Evolutionary conservation across 2,888 invertebrate genomes (phyloP), one percentile per base, ranked within the genome.

Genomic region (Dascillus cervinus): DNA sequence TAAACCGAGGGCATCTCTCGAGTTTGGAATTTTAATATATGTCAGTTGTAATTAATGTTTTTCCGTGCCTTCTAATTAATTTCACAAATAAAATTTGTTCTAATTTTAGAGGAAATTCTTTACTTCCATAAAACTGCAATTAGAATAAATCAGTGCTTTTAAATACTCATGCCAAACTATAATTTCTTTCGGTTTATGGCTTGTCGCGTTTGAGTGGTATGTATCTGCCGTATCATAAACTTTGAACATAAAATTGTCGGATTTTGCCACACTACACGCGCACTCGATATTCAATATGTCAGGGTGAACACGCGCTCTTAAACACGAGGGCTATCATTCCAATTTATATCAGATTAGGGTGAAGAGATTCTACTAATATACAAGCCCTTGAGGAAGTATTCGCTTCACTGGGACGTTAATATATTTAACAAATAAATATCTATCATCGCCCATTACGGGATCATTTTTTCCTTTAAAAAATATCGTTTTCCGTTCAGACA

Each of bases 331-430:
- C 50, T 58, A 58, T 58, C 58, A 57, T 55, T 58, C 54, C 58
- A 59, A 60, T 59, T 59, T 59, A 58, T 54, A 58, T 55, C 54
- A 55, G 59, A 60, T 60, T 58, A 58, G 56, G 58, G 58, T 57
- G 56, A 52, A 60, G 57, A 49, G 52, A 49, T n/a, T n/a, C 49
- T 29, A 53, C 55, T 60, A 60, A 60, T 60, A 53, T 50, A 51
- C 41, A 57, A 53, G 44, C 58, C 53, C 60, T 60, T 55, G 52
- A 46, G 47, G 47, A 50, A 50, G 49, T 52, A 49, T 50, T 49
- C 54, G 55, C 53, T n/a, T n/a, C n/a, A 48, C 44, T 47, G 47
- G 35, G 39, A 41, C 27, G 37, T 52, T 60, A 58, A 60, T 60
- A 59, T 53, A 56, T 58, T 57, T 58, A 58, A 58, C 60, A 58